A percentile compares a stretch with the other conserved stretches of the same genome.
These are phyloP conservation scores for Bovichtus diacanthus DNA, from an alignment of 2,797 vertebrate species.

Conservation along the genomic window DNA sequence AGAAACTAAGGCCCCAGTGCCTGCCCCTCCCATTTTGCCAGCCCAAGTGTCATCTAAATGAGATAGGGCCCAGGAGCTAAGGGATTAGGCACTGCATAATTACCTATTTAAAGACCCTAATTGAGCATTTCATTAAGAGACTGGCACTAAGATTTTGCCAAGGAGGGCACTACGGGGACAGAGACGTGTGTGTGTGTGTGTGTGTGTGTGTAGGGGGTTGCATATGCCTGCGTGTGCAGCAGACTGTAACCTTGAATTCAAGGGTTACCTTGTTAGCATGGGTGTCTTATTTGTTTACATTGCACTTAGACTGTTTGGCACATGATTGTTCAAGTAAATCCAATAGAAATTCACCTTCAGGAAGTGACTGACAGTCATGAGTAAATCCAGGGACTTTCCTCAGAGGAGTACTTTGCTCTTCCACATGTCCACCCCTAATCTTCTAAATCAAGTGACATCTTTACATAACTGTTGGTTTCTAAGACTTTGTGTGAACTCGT, in stretches of 20 bases:
- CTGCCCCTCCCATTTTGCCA: slow-evolving; percentile 69
- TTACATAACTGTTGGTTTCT: not conserved
- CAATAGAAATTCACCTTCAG: slow-evolving; percentile 31
- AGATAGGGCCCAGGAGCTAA: slow-evolving; percentile 82
- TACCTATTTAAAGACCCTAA: slow-evolving; percentile 89
- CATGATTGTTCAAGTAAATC: slow-evolving; percentile 40
- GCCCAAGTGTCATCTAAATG: slow-evolving; percentile 83
- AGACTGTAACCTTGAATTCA: slow-evolving; percentile 77
- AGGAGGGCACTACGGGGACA: slow-evolving; percentile 77
- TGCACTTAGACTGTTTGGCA: slow-evolving; percentile 51
- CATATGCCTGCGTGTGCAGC: slow-evolving; percentile 43
- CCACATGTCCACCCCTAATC: not conserved
- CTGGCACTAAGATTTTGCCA: slow-evolving; percentile 82
- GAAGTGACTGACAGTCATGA: slow-evolving; percentile 10
- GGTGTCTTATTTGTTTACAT: slow-evolving; percentile 68
- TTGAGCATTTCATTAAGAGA: slow-evolving; percentile 89
- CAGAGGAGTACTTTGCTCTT: not conserved
- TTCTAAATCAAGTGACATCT: not conserved
- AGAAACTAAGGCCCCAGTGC: slow-evolving; percentile 72
- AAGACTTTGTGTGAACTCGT: not conserved
- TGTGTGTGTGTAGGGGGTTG: slow-evolving; percentile 12
- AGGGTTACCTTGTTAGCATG: slow-evolving; percentile 64
- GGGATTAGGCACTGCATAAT: slow-evolving; percentile 88
- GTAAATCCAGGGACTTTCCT: slow-evolving; percentile 14
- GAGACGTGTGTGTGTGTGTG: slow-evolving; percentile 45